These are phyloP conservation scores for Platyura marginata DNA, from an alignment of 1,140 invertebrate genomes.

Conservation along the genomic window DNA sequence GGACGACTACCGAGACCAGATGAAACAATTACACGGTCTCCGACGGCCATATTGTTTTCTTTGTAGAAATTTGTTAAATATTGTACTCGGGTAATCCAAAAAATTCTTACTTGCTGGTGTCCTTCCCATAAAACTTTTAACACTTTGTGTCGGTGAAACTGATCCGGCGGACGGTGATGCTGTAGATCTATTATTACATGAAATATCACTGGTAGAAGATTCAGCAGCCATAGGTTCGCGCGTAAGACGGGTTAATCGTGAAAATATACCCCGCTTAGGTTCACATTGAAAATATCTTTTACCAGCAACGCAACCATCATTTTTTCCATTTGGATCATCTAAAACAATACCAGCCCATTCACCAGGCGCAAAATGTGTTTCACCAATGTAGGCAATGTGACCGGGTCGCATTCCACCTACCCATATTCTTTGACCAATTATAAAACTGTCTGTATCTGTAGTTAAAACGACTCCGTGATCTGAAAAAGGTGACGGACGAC, in stretches of 20 bases:
- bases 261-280: slow-evolving; percentile 83
- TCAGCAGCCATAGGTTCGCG: slow-evolving; percentile 35
- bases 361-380: slow-evolving; percentile 87
- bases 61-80: not conserved
- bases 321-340: slow-evolving; percentile 89
- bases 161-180: slow-evolving; percentile 20
- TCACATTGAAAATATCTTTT: slow-evolving; percentile 88
- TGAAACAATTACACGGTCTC: slow-evolving; percentile 82
- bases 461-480: slow-evolving; percentile 70
- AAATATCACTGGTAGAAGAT: slow-evolving; percentile 18
- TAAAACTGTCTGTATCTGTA: slow-evolving; percentile 86
- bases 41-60: slow-evolving; percentile 44
- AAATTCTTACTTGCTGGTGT: slow-evolving; percentile 20
- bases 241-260: slow-evolving; percentile 72
- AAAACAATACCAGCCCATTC: slow-evolving; percentile 95
- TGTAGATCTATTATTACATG: slow-evolving; percentile 6
- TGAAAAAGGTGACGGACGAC: no score
- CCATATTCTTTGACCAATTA: slow-evolving; percentile 87
- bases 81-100: not conserved
- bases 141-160: slow-evolving; percentile 28
- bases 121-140: slow-evolving; percentile 23
- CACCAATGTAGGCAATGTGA: slow-evolving; percentile 92
- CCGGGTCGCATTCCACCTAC: slow-evolving; percentile 91
- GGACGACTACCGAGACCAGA: slow-evolving; percentile 66
- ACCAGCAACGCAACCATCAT: slow-evolving; percentile 89